Evolutionary conservation across 2,797 vertebrate species (phyloP), one percentile per base, ranked within the genome.

Genomic region (Macroramphosus scolopax): DNA sequence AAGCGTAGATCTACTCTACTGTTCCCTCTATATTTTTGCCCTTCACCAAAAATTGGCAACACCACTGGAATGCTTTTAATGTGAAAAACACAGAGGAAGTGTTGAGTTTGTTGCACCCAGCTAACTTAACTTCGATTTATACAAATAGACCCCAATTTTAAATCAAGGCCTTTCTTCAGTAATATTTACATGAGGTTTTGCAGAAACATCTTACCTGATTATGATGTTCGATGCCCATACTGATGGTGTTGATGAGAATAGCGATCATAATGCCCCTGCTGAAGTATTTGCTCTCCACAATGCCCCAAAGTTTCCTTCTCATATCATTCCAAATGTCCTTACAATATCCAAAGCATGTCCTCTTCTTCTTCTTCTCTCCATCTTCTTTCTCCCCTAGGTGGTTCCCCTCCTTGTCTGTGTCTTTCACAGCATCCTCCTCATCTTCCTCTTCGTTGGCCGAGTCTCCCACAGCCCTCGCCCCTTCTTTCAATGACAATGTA

Each of bases 251-350:
- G 80, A 97, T 94, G 6, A 98, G 91, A 50, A 98, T 97, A 18
- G 95, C 95, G 5, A 96, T 94, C 95, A 98, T 97, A 40, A 97
- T 98, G 36, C 96, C 95, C 30, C 95, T 88, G 87, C 91, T 97
- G 90, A 98, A 97, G 80, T 98, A 98, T 59, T 98, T 98, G 92
- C 95, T 98, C 79, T 97, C 95, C 76, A 98, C 96, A 17, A 98
- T 98, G 55, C 93, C 91, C 82, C 94, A 89, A 17, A 98, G 89
- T 61, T 92, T 97, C 62, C 88, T 82, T 9, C 94, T 89, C 9
- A 92, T 90, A 64, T 88, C 87, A 2, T 83, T 80, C 92, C 94
- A 97, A 28, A 91, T 8, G 8, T 87, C 89, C 33, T 61, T 80
- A 11, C 91, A 93, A 15, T 30, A 61, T 35, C 87, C 64, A 36